Conservation (phyloP, 2,797 vertebrate genomes). For the Scolopax rusticola region DNA sequence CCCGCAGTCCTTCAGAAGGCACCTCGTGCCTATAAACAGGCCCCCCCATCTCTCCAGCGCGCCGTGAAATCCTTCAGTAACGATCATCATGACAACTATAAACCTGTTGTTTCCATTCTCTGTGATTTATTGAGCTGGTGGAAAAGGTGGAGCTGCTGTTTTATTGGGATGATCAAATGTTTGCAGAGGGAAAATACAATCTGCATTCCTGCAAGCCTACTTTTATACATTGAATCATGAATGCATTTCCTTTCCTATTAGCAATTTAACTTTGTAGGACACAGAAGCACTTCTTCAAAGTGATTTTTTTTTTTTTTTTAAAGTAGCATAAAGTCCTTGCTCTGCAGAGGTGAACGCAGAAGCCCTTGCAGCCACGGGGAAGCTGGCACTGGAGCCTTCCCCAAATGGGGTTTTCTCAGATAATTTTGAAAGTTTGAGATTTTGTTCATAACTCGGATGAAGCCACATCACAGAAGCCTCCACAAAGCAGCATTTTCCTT, state of each 20-base stretch:
- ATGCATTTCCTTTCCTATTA: conserved; percentile 44
- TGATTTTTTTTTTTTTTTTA: not conserved
- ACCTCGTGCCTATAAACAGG: not conserved
- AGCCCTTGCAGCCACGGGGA: not conserved
- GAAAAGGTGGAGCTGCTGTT: conserved; percentile 39
- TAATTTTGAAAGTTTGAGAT: not conserved
- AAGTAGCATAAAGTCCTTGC: not conserved
- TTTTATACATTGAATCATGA: not conserved
- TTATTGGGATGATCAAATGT: conserved; percentile 55
- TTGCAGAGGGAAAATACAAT: conserved; percentile 56
- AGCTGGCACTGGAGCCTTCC: not conserved
- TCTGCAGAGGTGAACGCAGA: not conserved
- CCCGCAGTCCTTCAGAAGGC: conserved; percentile 19
- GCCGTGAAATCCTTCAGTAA: conserved; percentile 27
- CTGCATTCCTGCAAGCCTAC: conserved; percentile 37
- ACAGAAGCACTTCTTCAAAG: conserved; percentile 33
- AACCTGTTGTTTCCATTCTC: conserved; percentile 56
- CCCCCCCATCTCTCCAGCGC: not conserved
- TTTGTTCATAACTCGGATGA: not conserved
- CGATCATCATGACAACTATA: conserved; percentile 30
- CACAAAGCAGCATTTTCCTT: not conserved
- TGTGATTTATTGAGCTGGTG: conserved; percentile 51
- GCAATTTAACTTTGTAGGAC: conserved; percentile 11
- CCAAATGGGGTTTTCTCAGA: not conserved
- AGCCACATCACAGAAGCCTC: not conserved